These are phyloP conservation scores for Drosophila kokeensis DNA, from an alignment of 2,888 invertebrate genomes.

Conservation along the genomic window DNA sequence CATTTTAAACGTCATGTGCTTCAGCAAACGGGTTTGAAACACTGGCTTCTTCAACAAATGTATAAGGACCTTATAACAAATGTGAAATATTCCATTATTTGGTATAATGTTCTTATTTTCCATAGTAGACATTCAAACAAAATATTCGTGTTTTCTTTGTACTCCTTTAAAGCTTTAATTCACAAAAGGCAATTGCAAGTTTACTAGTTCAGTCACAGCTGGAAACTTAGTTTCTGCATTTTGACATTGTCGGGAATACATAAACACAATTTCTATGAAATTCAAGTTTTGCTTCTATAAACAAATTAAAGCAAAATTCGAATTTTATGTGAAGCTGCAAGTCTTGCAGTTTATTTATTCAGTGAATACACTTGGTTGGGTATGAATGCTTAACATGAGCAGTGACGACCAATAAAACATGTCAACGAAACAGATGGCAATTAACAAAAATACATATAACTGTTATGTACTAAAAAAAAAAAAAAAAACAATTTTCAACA, in stretches of 20 bases:
- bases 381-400: conserved; percentile 13
- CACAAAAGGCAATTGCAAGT: too few species aligned
- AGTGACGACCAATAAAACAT: conserved; percentile 19
- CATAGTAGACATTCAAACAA: neutral
- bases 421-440: conserved; percentile 30
- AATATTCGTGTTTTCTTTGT: too few species aligned
- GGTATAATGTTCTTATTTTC: neutral
- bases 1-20: neutral
- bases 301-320: neutral
- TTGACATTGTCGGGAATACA: neutral
- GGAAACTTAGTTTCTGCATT: neutral
- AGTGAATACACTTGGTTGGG: conserved; percentile 9
- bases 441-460: conserved; percentile 28
- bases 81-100: neutral
- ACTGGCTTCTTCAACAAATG: neutral
- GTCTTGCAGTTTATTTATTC: conserved; percentile 1
- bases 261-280: neutral
- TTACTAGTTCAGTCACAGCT: neutral
- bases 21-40: neutral
- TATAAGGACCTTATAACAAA: neutral
- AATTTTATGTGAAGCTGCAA: neutral
- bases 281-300: neutral
- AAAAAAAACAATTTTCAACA: neutral
- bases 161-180: too few species aligned
- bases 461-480: neutral